These are phyloP conservation scores for Nomada goodeniana DNA, from an alignment of 2,888 invertebrate genomes.

Conservation along the genomic window DNA sequence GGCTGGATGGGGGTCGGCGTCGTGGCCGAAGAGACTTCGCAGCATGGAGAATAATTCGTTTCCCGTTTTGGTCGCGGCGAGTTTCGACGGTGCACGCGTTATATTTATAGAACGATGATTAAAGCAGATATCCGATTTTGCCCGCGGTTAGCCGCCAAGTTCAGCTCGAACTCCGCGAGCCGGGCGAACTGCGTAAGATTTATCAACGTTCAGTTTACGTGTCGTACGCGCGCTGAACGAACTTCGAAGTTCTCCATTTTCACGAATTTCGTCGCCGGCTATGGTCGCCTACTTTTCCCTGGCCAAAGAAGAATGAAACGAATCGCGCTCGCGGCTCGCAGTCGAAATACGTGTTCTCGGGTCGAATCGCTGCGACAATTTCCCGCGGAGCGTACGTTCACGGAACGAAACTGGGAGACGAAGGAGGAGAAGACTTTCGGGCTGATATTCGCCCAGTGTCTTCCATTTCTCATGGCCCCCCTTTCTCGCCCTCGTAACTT, in stretches of 20 bases:
- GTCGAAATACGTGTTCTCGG: not conserved
- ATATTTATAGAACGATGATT: slow-evolving; percentile 19
- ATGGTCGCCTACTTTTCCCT: not conserved
- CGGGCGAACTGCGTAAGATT: not conserved
- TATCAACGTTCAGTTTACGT: not conserved
- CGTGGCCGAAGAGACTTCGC: not conserved
- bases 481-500: not conserved
- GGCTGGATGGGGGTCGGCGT: not conserved
- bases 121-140: slow-evolving; percentile 16
- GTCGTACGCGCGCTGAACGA: not conserved
- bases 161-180: not conserved
- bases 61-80: not conserved
- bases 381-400: not conserved
- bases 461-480: slow-evolving; percentile 13
- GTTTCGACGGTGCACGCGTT: not conserved
- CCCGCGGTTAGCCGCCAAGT: not conserved
- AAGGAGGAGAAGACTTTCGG: not conserved
- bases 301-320: not conserved
- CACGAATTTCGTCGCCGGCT: not conserved
- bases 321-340: too few relatives aligned
- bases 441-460: slow-evolving; percentile 11
- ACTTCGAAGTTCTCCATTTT: not conserved
- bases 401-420: slow-evolving; percentile 2
- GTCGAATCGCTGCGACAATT: not conserved
- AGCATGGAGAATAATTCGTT: not conserved